A percentile compares a stretch with the other conserved stretches of the same genome.
Evolutionary conservation across 2,888 invertebrate species (phyloP).

Genomic region (Pterobdella sp.): DNA sequence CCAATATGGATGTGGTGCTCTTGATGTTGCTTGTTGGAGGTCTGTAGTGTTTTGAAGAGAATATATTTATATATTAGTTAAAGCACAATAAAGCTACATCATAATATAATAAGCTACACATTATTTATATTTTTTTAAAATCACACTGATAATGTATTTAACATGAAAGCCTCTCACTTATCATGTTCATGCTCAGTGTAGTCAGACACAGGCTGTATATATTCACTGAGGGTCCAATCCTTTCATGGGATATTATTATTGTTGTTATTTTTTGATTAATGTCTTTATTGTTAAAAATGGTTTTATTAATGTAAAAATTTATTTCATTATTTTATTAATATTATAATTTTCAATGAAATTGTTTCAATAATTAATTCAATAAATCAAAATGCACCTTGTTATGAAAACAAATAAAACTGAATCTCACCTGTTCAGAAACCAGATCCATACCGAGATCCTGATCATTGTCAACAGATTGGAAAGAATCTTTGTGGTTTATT

Average conservation of each 20-base stretch:
- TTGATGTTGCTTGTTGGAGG: too few species aligned
- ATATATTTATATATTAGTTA: too few species aligned
- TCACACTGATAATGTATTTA: too few species aligned
- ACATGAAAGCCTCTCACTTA: background rate
- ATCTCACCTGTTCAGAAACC: background rate
- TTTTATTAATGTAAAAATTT: background rate
- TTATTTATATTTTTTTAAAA: too few species aligned
- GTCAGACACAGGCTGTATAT: background rate
- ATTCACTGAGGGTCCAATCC: slow-evolving; percentile 3
- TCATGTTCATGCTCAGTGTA: background rate
- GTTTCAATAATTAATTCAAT: background rate
- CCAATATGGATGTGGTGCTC: too few species aligned
- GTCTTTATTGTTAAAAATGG: background rate
- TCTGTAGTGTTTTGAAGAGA: too few species aligned
- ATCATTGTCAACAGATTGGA: background rate
- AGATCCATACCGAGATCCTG: background rate
- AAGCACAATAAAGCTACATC: too few species aligned
- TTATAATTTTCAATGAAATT: background rate
- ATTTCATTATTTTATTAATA: background rate
- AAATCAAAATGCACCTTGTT: too few species aligned
- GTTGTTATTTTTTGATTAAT: background rate
- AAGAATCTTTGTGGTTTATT: background rate
- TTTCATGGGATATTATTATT: background rate
- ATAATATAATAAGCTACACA: too few species aligned
- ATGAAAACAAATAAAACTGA: too few species aligned